These are phyloP conservation scores for Pomatostomus ruficeps DNA, from an alignment of 2,113 vertebrate species.

Conservation along the genomic window DNA sequence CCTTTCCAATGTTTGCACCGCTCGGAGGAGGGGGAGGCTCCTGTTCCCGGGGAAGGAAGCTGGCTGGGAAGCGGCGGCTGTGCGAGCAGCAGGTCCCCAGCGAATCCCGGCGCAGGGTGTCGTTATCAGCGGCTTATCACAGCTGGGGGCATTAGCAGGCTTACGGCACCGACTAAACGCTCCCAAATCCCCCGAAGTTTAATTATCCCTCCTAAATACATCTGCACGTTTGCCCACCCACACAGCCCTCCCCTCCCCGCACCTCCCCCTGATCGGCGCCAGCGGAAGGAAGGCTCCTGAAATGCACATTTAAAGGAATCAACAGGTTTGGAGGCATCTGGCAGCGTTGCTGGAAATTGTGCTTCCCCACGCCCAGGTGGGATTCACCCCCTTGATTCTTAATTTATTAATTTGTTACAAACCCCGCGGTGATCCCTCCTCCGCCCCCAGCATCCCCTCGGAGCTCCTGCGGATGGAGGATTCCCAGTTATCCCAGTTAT, in stretches of 20 bases:
- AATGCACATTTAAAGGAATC: not conserved
- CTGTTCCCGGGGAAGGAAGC: not conserved
- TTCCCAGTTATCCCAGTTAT: not conserved
- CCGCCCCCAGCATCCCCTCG: fast-evolving
- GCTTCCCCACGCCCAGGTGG: not conserved
- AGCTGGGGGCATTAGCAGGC: constrained; percentile 57
- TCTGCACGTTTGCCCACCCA: not conserved
- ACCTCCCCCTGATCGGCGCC: not conserved
- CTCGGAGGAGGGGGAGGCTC: not conserved
- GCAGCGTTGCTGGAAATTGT: not conserved
- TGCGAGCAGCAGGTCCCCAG: not conserved
- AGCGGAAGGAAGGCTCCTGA: not conserved
- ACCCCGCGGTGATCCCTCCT: not conserved
- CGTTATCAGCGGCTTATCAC: constrained; percentile 63
- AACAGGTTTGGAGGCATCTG: constrained; percentile 5
- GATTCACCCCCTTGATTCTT: not conserved
- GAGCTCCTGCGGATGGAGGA: fast-evolving
- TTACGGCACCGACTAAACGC: constrained; percentile 29
- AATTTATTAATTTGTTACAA: not conserved
- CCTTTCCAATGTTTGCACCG: not conserved
- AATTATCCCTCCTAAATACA: constrained; percentile 57
- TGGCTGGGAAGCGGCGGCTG: not conserved
- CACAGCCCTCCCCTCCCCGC: not conserved
- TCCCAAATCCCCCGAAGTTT: constrained; percentile 64
- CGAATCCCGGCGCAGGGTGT: constrained; percentile 7